Evolutionary conservation across 2,113 vertebrate species (phyloP), one percentile per base, ranked within the genome.

Genomic region (Lophius piscatorius): DNA sequence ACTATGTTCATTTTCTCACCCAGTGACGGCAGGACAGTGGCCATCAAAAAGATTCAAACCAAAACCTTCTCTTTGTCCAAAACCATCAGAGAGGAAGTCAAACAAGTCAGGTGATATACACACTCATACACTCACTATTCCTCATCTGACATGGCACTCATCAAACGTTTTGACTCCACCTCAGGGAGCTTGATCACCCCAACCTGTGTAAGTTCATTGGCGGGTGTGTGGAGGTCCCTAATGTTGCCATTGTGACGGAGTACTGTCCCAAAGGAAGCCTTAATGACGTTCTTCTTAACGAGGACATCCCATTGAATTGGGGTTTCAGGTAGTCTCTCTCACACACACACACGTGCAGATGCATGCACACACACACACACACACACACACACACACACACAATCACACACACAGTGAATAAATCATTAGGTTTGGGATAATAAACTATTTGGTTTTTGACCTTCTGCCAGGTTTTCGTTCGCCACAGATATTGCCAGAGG

Each of bases 201-300:
- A 96, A 94, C 83, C 87, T 94, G 60, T 96, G 93, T 56, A 93
- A 95, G 87, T 95, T 95, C 28, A 86, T 90, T 14, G 92, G 94
- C 6, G 93, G 94, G 1, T 94, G 93, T 36, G 82, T 88, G 44
- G 92, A 94, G 81, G 81, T 90, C 17, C 93, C 93, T 9, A 89
- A 93, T 34, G 81, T 95, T 59, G 92, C 93, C 78, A 90, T 93
- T 44, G 81, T 96, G 57, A 96, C 92, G 1, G 94, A 95, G 69
- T 94, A 94, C 45, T 95, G 94, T 65, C 94, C 93, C 12, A 94
- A 96, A 86, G 92, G 93, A 61, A 93, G 94, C 50, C 81, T 95
- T 17, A 91, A 63, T 17, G 93, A 93, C 44, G 86, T 94, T 14
- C 90, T 95, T 2, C 86, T 95, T 11, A 94, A 80, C 49, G 92